A percentile compares a stretch with the other conserved stretches of the same genome.
phyloP scores from a whole-genome alignment of 2,888 invertebrate genomes.

The Baronia brevicornis region DNA sequence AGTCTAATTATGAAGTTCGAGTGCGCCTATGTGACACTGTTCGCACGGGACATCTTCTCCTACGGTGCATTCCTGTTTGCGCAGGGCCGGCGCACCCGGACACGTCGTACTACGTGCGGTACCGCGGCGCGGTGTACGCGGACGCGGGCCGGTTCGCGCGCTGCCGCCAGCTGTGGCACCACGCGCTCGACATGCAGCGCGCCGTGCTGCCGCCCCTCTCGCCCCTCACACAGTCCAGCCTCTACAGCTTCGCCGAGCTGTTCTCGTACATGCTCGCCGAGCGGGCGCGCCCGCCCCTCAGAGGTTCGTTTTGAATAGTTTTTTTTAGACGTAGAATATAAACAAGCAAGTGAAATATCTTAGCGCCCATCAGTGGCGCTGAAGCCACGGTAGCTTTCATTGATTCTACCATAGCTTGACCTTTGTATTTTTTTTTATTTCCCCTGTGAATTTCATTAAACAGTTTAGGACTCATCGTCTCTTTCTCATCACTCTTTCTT shows the following conservation, averaged over 20 bases:
- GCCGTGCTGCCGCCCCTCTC: constrained; percentile 93
- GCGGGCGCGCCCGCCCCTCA: constrained; percentile 80
- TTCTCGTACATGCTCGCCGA: constrained; percentile 96
- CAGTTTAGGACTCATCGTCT: no score
- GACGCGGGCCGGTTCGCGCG: constrained; percentile 94
- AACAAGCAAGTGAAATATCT: no score
- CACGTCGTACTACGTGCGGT: constrained; percentile 96
- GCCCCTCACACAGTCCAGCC: constrained; percentile 95
- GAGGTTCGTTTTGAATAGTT: constrained; percentile 45
- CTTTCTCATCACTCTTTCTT: no score
- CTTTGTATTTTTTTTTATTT: no score
- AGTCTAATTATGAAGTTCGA: no score
- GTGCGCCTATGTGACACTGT: no score
- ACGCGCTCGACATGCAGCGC: constrained; percentile 97
- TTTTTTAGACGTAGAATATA: neutral
- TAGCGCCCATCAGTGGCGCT: no score
- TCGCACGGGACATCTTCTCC: neutral
- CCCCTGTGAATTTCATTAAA: no score
- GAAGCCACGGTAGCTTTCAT: no score
- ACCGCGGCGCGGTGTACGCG: constrained; percentile 94
- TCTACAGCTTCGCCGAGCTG: constrained; percentile 95
- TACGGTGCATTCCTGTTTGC: no score
- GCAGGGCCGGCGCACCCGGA: constrained; percentile 94
- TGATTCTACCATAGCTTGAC: no score
- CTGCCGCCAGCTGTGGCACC: constrained; percentile 96